Base-by-base conservation (phyloP, 2,113 vertebrate genomes). In the Semicossyphus pulcher region DNA sequence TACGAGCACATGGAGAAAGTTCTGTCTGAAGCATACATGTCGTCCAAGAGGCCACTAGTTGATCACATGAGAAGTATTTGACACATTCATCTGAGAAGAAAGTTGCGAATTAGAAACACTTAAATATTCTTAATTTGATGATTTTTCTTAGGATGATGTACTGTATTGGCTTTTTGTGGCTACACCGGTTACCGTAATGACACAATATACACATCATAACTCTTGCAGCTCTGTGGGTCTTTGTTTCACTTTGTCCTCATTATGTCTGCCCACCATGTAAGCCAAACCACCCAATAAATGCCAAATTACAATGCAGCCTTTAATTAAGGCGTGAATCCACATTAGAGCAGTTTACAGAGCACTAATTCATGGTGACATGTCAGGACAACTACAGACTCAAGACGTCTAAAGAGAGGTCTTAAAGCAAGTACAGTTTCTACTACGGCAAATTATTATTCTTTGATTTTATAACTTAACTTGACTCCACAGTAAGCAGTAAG, bases 261-360 rank as follows among this genome's bases (percentile, higher is more conserved):
- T 25, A 57, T 79, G 14, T 26, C 31, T 39, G 44, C 14, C 39
- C 42, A 20, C 1, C 10, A 4, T 41, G 57, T 20, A 29, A 34
- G 37, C 73, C 57, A 72, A 60, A 62, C 69, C 59, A 16, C 70
- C 7, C 7, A 58, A 45, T 75, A 48, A 68, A 60, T 47, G 62
- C 54, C 44, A 48, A 36, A 62, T 29, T 73, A 47, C 65, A 29
- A 64, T 72, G 51, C 14, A 67, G 7, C 45, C 42, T 25, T 53
- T 41, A 18, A 20, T 58, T 6, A 62, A 71, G 18, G 0, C 56
- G 14, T 71, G n/a, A 26, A 47, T 76, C 42, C 36, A 7, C 16
- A 36, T 44, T 23, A 11, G 10, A 53, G 18, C 0, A 2, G 21
- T 64, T 65, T 15, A 39, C 54, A 39, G 20, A 49, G n/a, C 47